Evolutionary conservation across 2,888 invertebrate genomes (phyloP).

Genomic region (Theretra japonica): DNA sequence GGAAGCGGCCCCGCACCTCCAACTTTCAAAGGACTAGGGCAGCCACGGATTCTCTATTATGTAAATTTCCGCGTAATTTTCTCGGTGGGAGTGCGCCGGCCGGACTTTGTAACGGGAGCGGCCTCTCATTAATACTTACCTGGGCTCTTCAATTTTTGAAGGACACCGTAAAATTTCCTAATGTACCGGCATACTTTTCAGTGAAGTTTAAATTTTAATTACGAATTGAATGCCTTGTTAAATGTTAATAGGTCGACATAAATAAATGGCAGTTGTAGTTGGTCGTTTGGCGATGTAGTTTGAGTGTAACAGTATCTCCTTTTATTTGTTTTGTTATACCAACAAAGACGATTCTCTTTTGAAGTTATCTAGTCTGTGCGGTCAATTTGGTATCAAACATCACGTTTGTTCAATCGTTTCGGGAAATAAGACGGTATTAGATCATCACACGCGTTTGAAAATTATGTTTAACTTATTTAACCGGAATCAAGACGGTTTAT

Average conservation of each 20-base stretch:
- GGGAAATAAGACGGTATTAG: conserved; percentile 1
- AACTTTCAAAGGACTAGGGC: conserved; percentile 80
- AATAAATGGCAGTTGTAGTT: not conserved
- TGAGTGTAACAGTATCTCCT: not conserved
- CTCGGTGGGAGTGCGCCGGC: conserved; percentile 70
- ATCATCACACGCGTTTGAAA: not conserved
- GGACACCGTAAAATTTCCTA: conserved; percentile 50
- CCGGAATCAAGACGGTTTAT: not conserved
- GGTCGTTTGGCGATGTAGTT: not conserved
- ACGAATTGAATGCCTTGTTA: conserved; percentile 2
- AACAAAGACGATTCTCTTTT: not conserved
- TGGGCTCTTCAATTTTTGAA: conserved; percentile 65
- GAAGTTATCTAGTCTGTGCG: not conserved
- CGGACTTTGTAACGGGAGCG: conserved; percentile 78
- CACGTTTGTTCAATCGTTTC: conserved; percentile 3
- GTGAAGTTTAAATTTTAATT: conserved; percentile 5
- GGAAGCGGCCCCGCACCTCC: conserved; percentile 68
- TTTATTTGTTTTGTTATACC: conserved; percentile 1
- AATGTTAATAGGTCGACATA: not conserved
- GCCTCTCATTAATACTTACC: conserved; percentile 77
- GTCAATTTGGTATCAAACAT: conserved; percentile 3
- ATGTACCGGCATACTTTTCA: conserved; percentile 28
- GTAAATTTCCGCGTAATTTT: conserved; percentile 83
- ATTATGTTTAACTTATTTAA: not conserved
- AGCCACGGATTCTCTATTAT: conserved; percentile 83